Evolutionary conservation across 37 sponge, comb jelly and placozoan species (phyloP), one percentile per base, ranked within the genome.

Genomic region (Oopsacas minuta): DNA sequence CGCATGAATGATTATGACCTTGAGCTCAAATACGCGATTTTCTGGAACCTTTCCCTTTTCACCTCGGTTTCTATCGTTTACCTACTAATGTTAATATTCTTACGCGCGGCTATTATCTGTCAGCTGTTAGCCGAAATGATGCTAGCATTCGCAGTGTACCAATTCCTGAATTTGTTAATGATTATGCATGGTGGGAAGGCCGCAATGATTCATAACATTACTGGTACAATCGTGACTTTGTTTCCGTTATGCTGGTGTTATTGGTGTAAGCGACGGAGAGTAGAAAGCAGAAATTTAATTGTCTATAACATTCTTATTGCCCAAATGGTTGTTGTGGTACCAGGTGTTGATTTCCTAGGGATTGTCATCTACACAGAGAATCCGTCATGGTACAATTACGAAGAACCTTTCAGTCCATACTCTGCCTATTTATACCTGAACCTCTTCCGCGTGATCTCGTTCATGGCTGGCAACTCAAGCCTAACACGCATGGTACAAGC

Each of bases 61-160:
- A 32, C 28, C 22, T 25, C 75, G 22, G 75, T 61, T 61, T 61
- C 75, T 20, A n/a, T 61, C 28, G 75, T n/a, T 20, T 61, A 25
- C 28, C 22, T 61, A 10, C 30, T 61, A 61, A 61, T 61, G 75
- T 3, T 61, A n/a, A 12, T 61, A 61, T 61, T 61, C 75, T 25
- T 61, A n/a, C 75, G 75, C 30, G 75, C 75, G 75, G 75, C 75
- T 34, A n/a, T 61, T 61, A 12, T 61, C 22, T 61, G 75, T n/a
- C 75, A 61, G 30, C 22, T 61, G 1, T 20, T 61, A 12, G 75
- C 75, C 22, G 75, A 61, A 61, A 61, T 61, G 75, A 61, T 61
- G 75, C 75, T 61, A 10, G 75, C 75, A 20, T 61, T 61, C 22
- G 75, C 28, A 3, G 75, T 61, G 3, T 61, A 61, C 75, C 75